Evolutionary conservation across 2,888 invertebrate species (phyloP).

Genomic region (Macropis europaea): DNA sequence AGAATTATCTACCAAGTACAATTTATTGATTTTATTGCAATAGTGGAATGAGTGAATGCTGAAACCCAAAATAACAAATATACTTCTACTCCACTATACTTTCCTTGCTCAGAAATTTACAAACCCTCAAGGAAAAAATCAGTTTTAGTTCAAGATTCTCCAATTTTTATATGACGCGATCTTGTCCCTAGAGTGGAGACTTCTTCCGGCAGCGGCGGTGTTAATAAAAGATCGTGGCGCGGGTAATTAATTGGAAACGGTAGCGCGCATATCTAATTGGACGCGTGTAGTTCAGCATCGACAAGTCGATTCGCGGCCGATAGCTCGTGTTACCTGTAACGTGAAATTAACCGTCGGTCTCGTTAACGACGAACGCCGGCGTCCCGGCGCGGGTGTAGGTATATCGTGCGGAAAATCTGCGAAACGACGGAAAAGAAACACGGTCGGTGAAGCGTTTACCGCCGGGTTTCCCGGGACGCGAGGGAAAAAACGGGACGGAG

Average conservation of each 20-base stretch:
- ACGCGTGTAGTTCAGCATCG: constrained; percentile 50
- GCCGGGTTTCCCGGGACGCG: no score
- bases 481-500: not conserved
- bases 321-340: constrained; percentile 35
- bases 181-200: no score
- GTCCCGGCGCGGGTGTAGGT: not conserved
- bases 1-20: no score
- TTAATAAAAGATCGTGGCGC: constrained; percentile 23
- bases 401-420: not conserved
- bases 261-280: constrained; percentile 58
- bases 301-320: constrained; percentile 37
- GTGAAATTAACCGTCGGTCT: constrained; percentile 33
- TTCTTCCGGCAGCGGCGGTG: no score
- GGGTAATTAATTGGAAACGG: constrained; percentile 32
- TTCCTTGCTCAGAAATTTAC: no score
- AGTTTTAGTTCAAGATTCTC: no score
- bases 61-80: no score
- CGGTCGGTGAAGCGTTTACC: not conserved
- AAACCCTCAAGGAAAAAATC: no score
- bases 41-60: no score
- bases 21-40: no score
- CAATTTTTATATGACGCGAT: no score
- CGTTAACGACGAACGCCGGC: not conserved
- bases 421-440: not conserved
- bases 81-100: no score